Evolutionary conservation across 2,113 vertebrate species (phyloP).

Genomic region (cat (Felis catus)): DNA sequence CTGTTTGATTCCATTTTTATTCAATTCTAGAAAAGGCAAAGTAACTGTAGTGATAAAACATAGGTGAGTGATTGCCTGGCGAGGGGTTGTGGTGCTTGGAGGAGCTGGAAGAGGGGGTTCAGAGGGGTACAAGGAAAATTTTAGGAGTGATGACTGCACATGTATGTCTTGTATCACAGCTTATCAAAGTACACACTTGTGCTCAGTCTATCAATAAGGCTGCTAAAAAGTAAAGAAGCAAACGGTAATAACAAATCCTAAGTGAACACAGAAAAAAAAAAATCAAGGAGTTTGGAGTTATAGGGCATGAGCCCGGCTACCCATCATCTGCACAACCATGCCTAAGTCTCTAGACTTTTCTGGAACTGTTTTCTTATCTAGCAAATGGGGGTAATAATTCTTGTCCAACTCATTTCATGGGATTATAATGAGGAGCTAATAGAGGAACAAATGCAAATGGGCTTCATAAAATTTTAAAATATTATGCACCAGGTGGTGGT

Average conservation of each 20-base stretch:
- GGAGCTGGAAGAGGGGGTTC: background rate
- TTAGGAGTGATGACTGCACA: background rate
- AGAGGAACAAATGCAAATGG: background rate
- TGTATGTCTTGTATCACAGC: background rate
- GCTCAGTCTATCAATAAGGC: background rate
- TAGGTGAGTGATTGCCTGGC: background rate
- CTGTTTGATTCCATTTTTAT: background rate
- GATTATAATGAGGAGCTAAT: background rate
- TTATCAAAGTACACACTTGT: background rate
- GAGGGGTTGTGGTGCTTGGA: accelerated
- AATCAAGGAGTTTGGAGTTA: background rate
- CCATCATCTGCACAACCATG: accelerated
- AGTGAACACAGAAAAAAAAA: background rate
- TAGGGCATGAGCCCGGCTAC: accelerated
- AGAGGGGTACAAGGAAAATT: background rate
- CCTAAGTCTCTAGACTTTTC: background rate
- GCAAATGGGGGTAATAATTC: background rate
- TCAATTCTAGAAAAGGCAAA: background rate
- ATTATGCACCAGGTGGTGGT: accelerated
- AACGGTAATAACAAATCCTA: background rate
- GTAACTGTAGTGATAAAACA: background rate
- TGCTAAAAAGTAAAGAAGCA: background rate
- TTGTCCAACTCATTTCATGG: background rate
- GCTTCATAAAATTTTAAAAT: background rate
- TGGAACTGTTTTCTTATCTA: background rate